Evolutionary conservation across 1,140 invertebrate species (phyloP).

Genomic region (Pogonognathellus flavescens): DNA sequence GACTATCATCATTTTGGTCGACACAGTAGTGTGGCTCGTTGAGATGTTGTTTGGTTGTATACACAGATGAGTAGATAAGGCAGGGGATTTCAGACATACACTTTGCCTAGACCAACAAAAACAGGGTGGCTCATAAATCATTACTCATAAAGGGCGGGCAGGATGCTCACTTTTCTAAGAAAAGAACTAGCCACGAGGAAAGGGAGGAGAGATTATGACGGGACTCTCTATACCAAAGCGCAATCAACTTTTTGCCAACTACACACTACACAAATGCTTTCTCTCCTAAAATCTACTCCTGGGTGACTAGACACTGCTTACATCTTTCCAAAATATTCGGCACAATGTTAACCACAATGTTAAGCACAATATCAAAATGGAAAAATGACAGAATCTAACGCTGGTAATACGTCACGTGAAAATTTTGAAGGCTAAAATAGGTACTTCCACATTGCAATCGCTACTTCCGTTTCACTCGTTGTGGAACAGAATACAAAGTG

Average conservation of each 20-base stretch:
- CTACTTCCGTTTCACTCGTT: no score
- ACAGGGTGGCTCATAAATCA: slow-evolving; percentile 61
- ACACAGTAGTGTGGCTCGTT: no score
- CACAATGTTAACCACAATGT: neutral
- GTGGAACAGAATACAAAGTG: no score
- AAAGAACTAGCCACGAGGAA: slow-evolving; percentile 63
- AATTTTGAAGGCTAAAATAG: no score
- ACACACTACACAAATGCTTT: no score
- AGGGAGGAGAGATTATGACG: slow-evolving; percentile 31
- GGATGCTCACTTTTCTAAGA: slow-evolving; percentile 46
- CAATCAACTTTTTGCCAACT: neutral
- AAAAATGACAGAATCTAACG: neutral
- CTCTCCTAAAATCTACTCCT: no score
- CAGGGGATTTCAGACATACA: neutral
- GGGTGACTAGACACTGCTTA: no score
- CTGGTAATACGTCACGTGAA: neutral
- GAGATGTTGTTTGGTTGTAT: neutral
- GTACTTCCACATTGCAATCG: no score
- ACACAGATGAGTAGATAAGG: neutral
- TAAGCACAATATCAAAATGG: neutral
- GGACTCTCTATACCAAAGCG: neutral
- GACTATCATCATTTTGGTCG: no score
- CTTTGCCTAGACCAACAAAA: slow-evolving; percentile 42
- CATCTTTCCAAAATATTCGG: no score
- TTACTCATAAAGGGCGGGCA: slow-evolving; percentile 52